phyloP scores from a whole-genome alignment of 2,113 vertebrate species.

The Nothobranchius kuhntae region DNA sequence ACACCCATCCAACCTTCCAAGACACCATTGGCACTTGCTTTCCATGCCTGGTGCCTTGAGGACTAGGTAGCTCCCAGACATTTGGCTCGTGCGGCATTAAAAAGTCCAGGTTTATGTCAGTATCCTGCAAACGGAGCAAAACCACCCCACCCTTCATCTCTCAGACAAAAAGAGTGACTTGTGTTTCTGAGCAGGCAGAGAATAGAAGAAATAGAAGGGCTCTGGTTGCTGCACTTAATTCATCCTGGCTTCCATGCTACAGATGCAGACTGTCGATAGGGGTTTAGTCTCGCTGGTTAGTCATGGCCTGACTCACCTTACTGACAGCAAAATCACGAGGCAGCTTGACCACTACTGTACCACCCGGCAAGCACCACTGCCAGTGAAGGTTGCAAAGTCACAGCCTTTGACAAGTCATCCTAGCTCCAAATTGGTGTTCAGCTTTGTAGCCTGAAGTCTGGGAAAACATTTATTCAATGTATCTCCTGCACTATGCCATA shows the following conservation, averaged over 20 bases:
- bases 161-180: conserved; percentile 31
- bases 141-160: conserved; percentile 47
- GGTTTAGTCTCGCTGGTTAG: conserved; percentile 69
- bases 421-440: conserved; percentile 39
- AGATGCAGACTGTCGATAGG: conserved; percentile 64
- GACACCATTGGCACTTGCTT: conserved; percentile 22
- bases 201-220: conserved; percentile 48
- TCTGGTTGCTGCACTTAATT: conserved; percentile 48
- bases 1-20: conserved; percentile 24
- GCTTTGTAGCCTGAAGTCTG: conserved; percentile 47
- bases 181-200: conserved; percentile 36
- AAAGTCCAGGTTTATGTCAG: conserved; percentile 66
- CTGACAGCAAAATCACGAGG: conserved; percentile 65
- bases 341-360: conserved; percentile 51
- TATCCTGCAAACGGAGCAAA: conserved; percentile 41
- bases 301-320: conserved; percentile 75
- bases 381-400: conserved; percentile 54
- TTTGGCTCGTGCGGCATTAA: conserved; percentile 52
- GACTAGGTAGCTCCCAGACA: conserved; percentile 61
- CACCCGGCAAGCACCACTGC: conserved; percentile 33
- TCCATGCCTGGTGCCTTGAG: conserved; percentile 48
- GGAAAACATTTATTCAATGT: conserved; percentile 58
- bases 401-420: conserved; percentile 54
- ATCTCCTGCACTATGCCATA: conserved; percentile 53
- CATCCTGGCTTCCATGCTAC: conserved; percentile 32